These are phyloP conservation scores for Cryptotermes secundus DNA, from an alignment of 1,140 invertebrate species.

Conservation along the genomic window DNA sequence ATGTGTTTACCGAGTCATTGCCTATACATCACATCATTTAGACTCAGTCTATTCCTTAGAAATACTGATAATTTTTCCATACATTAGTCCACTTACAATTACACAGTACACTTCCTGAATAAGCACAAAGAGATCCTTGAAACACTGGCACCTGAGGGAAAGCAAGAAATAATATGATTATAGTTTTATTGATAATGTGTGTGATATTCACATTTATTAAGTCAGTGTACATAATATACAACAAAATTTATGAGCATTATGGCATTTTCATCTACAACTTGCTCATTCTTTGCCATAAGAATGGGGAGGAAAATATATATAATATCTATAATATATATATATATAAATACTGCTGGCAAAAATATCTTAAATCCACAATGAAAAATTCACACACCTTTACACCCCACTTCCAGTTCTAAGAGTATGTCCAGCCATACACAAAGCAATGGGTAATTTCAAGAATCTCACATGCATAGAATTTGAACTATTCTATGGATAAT, in stretches of 20 bases:
- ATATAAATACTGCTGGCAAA: slow-evolving; percentile 19
- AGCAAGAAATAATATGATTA: neutral
- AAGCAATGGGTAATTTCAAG: neutral
- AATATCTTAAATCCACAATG: slow-evolving; percentile 13
- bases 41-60: no score
- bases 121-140: neutral
- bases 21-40: no score
- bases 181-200: neutral
- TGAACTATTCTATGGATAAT: neutral
- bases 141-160: no score
- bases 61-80: no score
- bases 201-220: slow-evolving; percentile 15
- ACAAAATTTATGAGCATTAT: slow-evolving; percentile 18
- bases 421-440: neutral
- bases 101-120: no score
- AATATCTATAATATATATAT: neutral
- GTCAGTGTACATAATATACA: slow-evolving; percentile 11
- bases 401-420: neutral
- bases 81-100: no score
- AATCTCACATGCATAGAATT: neutral
- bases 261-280: slow-evolving; percentile 12
- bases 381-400: slow-evolving; percentile 16
- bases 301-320: neutral
- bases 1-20: no score
- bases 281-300: slow-evolving; percentile 11